Conservation (phyloP, 2,797 vertebrate species). For the Neosilurus hyrtlii region DNA sequence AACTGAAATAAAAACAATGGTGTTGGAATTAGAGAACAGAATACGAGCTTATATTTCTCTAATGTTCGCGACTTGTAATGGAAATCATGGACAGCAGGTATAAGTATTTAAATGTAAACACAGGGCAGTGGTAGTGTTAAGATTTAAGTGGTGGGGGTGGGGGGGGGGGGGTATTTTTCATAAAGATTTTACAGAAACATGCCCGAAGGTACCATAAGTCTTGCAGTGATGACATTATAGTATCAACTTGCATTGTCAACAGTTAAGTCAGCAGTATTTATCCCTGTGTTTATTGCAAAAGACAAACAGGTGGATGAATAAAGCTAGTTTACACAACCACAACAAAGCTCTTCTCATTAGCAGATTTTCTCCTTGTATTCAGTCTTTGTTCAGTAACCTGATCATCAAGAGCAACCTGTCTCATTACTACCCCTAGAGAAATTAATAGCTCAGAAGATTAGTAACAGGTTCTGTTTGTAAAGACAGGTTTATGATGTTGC, state of each 20-base stretch:
- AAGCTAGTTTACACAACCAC: neutral
- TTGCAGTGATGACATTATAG: neutral
- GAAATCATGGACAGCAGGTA: neutral
- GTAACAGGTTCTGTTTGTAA: neutral
- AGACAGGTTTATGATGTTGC: neutral
- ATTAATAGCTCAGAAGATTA: conserved; percentile 16
- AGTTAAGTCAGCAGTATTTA: neutral
- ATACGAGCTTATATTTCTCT: neutral
- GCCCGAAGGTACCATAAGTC: neutral
- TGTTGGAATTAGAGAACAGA: neutral
- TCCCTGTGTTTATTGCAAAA: conserved; percentile 3
- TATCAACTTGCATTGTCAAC: conserved; percentile 4
- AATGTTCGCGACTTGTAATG: neutral
- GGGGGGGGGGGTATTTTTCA: no score
- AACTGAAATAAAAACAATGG: neutral
- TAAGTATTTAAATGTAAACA: neutral
- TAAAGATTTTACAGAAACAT: neutral
- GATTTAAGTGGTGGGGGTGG: no score
- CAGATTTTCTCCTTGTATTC: conserved; percentile 10
- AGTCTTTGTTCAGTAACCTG: conserved; percentile 32
- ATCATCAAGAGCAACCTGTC: conserved; percentile 15
- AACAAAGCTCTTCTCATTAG: conserved; percentile 28
- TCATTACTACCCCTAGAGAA: conserved; percentile 8
- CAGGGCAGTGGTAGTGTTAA: neutral
- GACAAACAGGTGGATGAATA: conserved; percentile 1